These are phyloP conservation scores for Melanotaenia pygmaea DNA, from an alignment of 2,797 vertebrate species.

Conservation along the genomic window DNA sequence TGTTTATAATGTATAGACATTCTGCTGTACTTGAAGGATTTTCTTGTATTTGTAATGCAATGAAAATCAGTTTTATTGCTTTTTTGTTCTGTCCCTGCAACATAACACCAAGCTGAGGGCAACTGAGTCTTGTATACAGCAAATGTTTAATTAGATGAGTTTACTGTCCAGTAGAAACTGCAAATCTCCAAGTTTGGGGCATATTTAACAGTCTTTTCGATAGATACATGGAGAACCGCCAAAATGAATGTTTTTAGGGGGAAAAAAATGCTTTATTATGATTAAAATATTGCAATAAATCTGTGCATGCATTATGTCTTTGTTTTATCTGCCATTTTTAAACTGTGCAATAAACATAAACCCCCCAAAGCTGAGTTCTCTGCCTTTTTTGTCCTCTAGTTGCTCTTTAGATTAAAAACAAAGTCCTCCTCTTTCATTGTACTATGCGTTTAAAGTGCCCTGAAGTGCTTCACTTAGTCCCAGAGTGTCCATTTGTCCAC, in stretches of 20 bases:
- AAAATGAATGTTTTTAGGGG: not conserved
- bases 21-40: constrained; percentile 4
- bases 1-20: constrained; percentile 6
- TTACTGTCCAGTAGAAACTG: not conserved
- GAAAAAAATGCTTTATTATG: not conserved
- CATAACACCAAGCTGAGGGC: not conserved
- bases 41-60: not conserved
- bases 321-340: constrained; percentile 5
- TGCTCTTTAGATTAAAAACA: constrained; percentile 26
- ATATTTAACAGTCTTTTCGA: not conserved
- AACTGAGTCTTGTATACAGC: not conserved
- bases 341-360: constrained; percentile 49
- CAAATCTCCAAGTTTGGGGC: not conserved
- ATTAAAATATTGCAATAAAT: not conserved
- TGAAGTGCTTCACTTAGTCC: constrained; percentile 58
- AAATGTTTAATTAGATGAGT: not conserved
- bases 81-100: not conserved
- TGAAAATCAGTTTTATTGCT: constrained; percentile 4
- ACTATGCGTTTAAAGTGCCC: constrained; percentile 19
- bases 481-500: constrained; percentile 61
- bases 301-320: constrained; percentile 3
- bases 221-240: not conserved
- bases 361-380: constrained; percentile 22
- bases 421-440: constrained; percentile 26
- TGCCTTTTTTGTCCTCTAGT: constrained; percentile 48